Base-by-base conservation (phyloP, 1,140 invertebrate genomes). In the Zaprionus nigranus region DNA sequence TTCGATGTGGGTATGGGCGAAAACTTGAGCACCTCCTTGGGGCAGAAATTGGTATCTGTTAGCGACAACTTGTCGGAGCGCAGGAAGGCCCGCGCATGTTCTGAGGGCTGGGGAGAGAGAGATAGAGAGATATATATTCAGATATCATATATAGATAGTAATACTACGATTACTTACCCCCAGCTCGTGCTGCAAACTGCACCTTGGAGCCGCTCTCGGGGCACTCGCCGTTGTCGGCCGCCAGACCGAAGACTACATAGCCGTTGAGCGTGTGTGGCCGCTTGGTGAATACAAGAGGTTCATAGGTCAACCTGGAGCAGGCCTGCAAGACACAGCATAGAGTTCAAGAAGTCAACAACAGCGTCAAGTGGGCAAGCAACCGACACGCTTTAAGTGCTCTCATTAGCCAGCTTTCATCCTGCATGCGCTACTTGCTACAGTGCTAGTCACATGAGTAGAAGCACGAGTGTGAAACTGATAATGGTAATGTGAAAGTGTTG, bases 21-120 rank as follows among this genome's bases (percentile, higher is more conserved):
- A 57, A 92, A 92, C 78, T 92, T 92, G 2, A 92, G 84, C 54
- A 92, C 88, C 60, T 92, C 92, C 64, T 91, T 92, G 46, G 92
- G 92, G 71, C 92, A 92, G 40, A 91, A 91, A 49, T 92, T 80
- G 11, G 86, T 92, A 56, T 92, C 91, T 26, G 84, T 91, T 6
- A 92, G 65, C 9, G 84, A 82, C n/a, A 80, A 70, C 63, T 91
- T 92, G 40, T 91, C 82, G 7, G 84, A 90, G 12, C 79, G 76
- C 34, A 92, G 56, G 46, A 92, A 92, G 51, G 87, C 79, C 6
- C 86, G 81, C 5, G 91, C 91, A 73, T 91, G 81, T 57, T 92
- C 91, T 36, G 91, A 92, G 15, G 91, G 91, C 91, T 92, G 68
- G 40, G 11, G 38, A 51, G n/a, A 17, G 0, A 40, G 28, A 30